Evolutionary conservation across 2,113 vertebrate species (phyloP), one percentile per base, ranked within the genome.

Genomic region (Callocephalon fimbriatum): DNA sequence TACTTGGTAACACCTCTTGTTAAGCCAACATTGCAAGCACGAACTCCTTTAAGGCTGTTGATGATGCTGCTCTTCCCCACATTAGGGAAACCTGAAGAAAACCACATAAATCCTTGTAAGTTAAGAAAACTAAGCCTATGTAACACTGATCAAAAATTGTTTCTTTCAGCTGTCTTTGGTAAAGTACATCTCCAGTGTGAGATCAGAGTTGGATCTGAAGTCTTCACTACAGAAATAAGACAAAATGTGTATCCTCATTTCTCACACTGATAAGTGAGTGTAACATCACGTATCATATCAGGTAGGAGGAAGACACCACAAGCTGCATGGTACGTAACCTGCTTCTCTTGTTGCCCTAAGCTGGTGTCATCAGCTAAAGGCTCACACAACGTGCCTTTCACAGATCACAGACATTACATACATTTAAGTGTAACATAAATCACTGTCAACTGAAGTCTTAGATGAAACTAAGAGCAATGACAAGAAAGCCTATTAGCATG

Each of bases 61-160:
- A 99, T 98, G n/a, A 99, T 76, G 90, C 99, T 99, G 98, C 99
- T 99, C 97, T 99, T 99, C 21, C 99, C 99, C 47, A 99, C 99
- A 19, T 99, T 99, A 81, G 99, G 99, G 95, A 99, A 99, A 62
- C 99, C 99, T 99, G 93, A 37, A 79, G 53, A 63, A 74, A 88
- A 86, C 17, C 42, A 91, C 14, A 68, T 4, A 62, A 92, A 56
- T 26, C 53, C 26, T 63, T 77, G 0, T 54, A 61, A 94, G 35
- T 48, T 35, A 77, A 84, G 53, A n/a, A 82, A 90, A 82, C 13
- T 68, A 14, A 68, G 32, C 44, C 56, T 73, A 27, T 15, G 11
- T 51, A 48, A 62, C 47, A 71, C 17, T 12, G 42, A 73, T 61
- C 68, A 82, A 61, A 61, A 92, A 85, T 38, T 37, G 37, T 13